Evolutionary conservation across 1,140 invertebrate species (phyloP).

Genomic region (Schlechtendalia chinensis): DNA sequence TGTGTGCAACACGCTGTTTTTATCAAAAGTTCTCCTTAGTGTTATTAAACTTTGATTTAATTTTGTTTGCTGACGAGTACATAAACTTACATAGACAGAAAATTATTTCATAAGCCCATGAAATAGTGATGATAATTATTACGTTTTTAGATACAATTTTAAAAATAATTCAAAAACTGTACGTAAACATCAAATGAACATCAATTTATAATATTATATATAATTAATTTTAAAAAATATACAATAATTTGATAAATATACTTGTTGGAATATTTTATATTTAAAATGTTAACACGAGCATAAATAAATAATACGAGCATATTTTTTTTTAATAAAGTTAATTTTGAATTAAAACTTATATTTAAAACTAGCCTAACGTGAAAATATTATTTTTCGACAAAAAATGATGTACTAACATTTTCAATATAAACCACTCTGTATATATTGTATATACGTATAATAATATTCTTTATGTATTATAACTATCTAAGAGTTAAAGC

Average conservation of each 20-base stretch:
- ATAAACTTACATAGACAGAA: conserved; percentile 1
- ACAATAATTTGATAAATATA: no score
- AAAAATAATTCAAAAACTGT: neutral
- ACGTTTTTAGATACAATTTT: neutral
- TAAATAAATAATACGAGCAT: no score
- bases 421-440: conserved; percentile 7
- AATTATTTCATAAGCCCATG: neutral
- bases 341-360: no score
- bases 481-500: conserved; percentile 22
- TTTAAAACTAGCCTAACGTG: neutral
- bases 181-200: neutral
- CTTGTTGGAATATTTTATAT: no score
- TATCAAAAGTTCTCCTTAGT: neutral
- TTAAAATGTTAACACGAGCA: no score
- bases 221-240: neutral
- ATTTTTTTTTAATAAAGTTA: no score
- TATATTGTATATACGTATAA: neutral
- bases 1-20: neutral
- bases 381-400: neutral
- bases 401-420: neutral
- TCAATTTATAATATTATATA: no score
- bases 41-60: conserved; percentile 27
- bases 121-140: neutral
- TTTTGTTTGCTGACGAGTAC: conserved; percentile 23
- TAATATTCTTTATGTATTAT: conserved; percentile 4